phyloP scores from a whole-genome alignment of 2,797 vertebrate species.

The Micromesistius poutassou region DNA sequence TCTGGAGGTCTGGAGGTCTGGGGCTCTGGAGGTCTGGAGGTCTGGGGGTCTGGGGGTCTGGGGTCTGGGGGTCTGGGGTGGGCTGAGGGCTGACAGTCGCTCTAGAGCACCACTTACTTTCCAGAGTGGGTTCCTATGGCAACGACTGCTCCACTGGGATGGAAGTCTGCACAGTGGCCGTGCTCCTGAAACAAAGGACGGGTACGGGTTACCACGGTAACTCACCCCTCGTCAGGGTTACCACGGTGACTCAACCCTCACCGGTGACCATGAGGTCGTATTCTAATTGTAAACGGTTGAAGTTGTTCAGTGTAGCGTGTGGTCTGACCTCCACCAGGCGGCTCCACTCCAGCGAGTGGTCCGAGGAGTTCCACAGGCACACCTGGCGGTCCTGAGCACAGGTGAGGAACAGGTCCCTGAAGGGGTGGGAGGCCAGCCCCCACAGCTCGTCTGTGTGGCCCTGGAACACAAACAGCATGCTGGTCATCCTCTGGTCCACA shows the following conservation, averaged over 20 bases:
- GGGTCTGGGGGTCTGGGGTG: too few species aligned
- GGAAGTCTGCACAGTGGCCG: conserved; percentile 97
- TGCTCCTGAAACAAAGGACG: conserved; percentile 77
- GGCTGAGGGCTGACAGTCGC: too few species aligned
- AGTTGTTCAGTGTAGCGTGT: neutral
- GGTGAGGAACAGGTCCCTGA: conserved; percentile 86
- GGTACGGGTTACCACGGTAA: neutral
- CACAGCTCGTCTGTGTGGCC: conserved; percentile 98
- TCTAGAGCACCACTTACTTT: conserved; percentile 74
- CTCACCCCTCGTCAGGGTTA: neutral
- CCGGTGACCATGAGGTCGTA: neutral
- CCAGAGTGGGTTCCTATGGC: conserved; percentile 96
- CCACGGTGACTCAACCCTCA: neutral
- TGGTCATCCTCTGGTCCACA: too few species aligned
- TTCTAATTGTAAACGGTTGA: too few species aligned
- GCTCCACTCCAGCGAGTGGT: conserved; percentile 93
- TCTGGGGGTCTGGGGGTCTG: too few species aligned
- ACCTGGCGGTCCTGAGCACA: conserved; percentile 96
- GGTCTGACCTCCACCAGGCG: conserved; percentile 82
- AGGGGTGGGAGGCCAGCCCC: conserved; percentile 93
- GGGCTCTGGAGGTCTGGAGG: too few species aligned
- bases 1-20: too few species aligned
- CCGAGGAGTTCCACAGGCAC: conserved; percentile 87
- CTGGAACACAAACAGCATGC: conserved; percentile 56
- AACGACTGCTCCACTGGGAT: conserved; percentile 92